phyloP scores from a whole-genome alignment of 2,113 vertebrate species.

The Ochotona princeps region DNA sequence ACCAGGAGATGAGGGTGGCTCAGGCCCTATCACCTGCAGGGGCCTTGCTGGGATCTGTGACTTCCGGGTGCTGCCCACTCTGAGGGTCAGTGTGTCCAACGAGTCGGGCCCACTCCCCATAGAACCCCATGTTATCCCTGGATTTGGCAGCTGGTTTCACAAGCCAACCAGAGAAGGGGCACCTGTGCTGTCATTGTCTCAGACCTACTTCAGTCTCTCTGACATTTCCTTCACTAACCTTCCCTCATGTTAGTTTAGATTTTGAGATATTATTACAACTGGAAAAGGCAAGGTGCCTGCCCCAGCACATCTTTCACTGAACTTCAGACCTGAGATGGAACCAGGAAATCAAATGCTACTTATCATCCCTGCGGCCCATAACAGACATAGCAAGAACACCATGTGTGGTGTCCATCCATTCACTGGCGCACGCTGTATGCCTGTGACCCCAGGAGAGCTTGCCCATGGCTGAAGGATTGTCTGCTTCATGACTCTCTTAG shows the following conservation, averaged over 20 bases:
- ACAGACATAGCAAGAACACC: rapidly evolving
- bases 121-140: not conserved
- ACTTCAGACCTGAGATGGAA: not conserved
- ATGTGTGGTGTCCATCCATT: rapidly evolving
- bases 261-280: not conserved
- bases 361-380: not conserved
- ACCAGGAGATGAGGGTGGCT: rapidly evolving
- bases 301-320: not conserved
- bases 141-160: not conserved
- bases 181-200: not conserved
- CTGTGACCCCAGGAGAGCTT: too few species aligned
- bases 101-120: rapidly evolving
- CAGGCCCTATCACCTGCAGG: not conserved
- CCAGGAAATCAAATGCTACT: not conserved
- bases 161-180: rapidly evolving
- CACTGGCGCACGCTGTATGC: not conserved
- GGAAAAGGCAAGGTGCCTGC: not conserved
- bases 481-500: not conserved
- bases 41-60: not conserved
- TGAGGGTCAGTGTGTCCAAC: not conserved
- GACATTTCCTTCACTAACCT: not conserved
- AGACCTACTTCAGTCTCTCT: not conserved
- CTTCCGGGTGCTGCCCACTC: not conserved
- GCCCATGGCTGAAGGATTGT: rapidly evolving
- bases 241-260: not conserved